phyloP scores from a whole-genome alignment of 2,113 vertebrate genomes.

The Macrotus californicus region DNA sequence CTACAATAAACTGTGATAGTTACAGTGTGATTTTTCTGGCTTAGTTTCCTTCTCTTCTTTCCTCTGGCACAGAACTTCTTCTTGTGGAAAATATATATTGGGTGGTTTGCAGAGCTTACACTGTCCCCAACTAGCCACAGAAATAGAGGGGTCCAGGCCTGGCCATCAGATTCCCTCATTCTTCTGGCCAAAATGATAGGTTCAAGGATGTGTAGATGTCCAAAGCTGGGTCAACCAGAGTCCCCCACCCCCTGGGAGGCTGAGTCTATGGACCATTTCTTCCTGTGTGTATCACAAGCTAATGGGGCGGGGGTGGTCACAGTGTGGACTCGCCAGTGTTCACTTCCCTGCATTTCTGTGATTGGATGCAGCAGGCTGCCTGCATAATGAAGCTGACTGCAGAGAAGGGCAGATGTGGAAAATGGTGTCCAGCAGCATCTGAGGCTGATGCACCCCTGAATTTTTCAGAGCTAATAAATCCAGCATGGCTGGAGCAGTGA shows the following conservation, averaged over 20 bases:
- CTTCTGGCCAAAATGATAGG: not conserved
- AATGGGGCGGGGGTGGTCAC: accelerated
- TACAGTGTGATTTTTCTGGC: not conserved
- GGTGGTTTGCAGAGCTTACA: not conserved
- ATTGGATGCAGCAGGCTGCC: not conserved
- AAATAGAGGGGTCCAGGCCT: not conserved
- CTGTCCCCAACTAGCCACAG: not conserved
- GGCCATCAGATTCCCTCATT: not conserved
- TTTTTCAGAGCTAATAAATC: not conserved
- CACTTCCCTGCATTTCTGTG: not conserved
- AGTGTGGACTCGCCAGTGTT: not conserved
- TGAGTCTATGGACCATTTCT: not conserved
- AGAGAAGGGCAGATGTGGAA: not conserved
- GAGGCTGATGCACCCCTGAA: not conserved
- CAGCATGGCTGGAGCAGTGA: not conserved
- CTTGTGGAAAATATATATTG: not conserved
- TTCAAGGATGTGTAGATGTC: not conserved
- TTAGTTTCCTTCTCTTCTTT: not conserved
- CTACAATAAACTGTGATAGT: not conserved
- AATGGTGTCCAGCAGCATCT: not conserved
- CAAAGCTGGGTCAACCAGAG: not conserved
- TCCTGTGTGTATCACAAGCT: not conserved
- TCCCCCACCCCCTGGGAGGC: accelerated
- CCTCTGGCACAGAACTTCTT: not conserved
- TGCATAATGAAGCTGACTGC: not conserved